Evolutionary conservation across 1,140 invertebrate species (phyloP).

Genomic region (Cataglyphis hispanica): DNA sequence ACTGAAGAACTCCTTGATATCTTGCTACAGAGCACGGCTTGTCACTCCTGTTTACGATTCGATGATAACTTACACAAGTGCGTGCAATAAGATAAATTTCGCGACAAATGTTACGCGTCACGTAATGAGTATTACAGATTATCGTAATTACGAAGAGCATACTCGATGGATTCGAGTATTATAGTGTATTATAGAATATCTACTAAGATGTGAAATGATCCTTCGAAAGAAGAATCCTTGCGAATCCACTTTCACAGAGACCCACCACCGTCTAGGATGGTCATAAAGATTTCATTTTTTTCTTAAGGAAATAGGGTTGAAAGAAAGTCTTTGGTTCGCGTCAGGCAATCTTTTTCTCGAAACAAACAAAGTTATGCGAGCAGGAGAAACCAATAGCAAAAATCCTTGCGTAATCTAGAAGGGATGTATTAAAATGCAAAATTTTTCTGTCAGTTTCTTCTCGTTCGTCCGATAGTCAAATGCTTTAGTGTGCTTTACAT

Average conservation of each 20-base stretch:
- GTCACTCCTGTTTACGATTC: not conserved
- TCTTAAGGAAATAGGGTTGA: slow-evolving; percentile 73
- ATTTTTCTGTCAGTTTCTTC: slow-evolving; percentile 50
- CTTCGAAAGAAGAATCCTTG: slow-evolving; percentile 8
- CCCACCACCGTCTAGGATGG: slow-evolving; percentile 46
- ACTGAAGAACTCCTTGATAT: not conserved
- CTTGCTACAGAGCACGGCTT: not conserved
- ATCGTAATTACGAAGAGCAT: not conserved
- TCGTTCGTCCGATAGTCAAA: slow-evolving; percentile 17
- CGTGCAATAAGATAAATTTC: not conserved
- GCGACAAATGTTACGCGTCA: no score
- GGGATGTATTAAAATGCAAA: slow-evolving; percentile 55
- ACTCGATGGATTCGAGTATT: not conserved
- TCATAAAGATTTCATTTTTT: slow-evolving; percentile 83
- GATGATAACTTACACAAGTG: not conserved
- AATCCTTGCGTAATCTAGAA: slow-evolving; percentile 67
- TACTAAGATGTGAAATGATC: not conserved
- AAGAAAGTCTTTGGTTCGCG: slow-evolving; percentile 72
- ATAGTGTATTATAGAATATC: not conserved
- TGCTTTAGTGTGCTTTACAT: not conserved
- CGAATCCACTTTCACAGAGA: slow-evolving; percentile 23
- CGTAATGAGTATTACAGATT: not conserved
- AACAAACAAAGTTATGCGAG: slow-evolving; percentile 25
- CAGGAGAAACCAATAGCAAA: slow-evolving; percentile 69
- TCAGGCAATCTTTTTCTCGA: slow-evolving; percentile 55